Conservation (phyloP, 1,140 invertebrate genomes). For the Rhagoletis pomonella region DNA sequence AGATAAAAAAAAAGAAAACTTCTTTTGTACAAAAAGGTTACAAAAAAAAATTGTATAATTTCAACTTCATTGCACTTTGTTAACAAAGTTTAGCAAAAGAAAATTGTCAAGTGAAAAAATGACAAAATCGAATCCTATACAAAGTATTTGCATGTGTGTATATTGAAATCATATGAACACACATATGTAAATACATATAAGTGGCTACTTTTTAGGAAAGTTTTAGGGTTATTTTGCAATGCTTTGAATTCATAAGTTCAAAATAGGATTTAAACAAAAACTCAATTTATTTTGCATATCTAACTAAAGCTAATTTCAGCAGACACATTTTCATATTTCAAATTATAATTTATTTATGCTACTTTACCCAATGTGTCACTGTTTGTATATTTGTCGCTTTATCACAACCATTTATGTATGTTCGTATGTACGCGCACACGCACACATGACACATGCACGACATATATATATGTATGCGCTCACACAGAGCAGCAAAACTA, state of each 20-base stretch:
- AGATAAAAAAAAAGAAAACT: background rate
- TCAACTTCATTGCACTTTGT: slow-evolving; percentile 49
- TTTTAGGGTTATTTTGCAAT: slow-evolving; percentile 1
- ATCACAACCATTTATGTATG: background rate
- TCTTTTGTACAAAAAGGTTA: background rate
- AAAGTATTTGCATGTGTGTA: background rate
- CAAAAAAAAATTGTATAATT: slow-evolving; percentile 15
- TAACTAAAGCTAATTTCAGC: slow-evolving; percentile 38
- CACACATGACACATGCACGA: background rate
- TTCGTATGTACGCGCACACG: background rate
- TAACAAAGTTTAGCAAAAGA: slow-evolving; percentile 15
- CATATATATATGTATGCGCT: background rate
- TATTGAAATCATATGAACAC: background rate
- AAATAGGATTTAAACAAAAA: background rate
- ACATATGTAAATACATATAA: background rate
- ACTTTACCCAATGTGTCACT: background rate
- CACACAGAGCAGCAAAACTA: background rate
- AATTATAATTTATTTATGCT: background rate
- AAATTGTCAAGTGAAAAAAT: slow-evolving; percentile 9
- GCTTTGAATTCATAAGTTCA: background rate
- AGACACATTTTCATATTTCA: slow-evolving; percentile 3
- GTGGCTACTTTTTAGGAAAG: background rate
- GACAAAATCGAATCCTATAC: background rate
- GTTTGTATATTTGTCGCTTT: background rate
- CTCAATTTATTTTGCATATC: slow-evolving; percentile 36